Conservation (phyloP, 2,888 invertebrate genomes). For the Caenorhabditis sp. region DNA sequence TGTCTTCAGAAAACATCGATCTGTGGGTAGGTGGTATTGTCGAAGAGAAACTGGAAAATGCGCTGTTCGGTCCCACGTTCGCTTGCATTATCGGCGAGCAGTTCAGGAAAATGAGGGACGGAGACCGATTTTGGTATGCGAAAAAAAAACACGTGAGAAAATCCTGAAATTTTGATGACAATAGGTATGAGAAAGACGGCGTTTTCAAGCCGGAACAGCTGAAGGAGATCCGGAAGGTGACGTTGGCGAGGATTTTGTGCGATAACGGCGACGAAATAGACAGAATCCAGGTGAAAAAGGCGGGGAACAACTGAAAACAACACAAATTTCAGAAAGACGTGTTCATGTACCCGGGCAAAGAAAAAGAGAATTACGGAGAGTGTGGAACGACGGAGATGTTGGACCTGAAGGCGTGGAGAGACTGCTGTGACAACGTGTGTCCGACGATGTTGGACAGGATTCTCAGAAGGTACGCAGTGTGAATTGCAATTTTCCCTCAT, state of each 20-base stretch:
- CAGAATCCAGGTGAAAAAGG: constrained; percentile 79
- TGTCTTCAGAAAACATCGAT: constrained; percentile 88
- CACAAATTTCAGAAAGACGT: constrained; percentile 38
- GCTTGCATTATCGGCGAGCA: constrained; percentile 92
- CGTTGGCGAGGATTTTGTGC: constrained; percentile 89
- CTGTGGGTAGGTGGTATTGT: constrained; percentile 96
- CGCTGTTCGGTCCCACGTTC: constrained; percentile 93
- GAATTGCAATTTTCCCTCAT: neutral
- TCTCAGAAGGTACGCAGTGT: constrained; percentile 34
- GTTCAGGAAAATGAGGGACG: constrained; percentile 89
- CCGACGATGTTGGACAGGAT: constrained; percentile 57
- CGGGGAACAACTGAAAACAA: neutral
- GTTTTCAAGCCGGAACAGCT: constrained; percentile 90
- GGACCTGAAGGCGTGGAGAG: constrained; percentile 47
- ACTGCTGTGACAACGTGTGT: constrained; percentile 55
- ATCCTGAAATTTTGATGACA: constrained; percentile 81
- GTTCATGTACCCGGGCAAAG: constrained; percentile 47
- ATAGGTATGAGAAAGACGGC: constrained; percentile 93
- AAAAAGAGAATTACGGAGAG: constrained; percentile 33
- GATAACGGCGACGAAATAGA: constrained; percentile 94
- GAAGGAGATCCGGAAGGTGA: constrained; percentile 86
- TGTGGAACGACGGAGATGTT: constrained; percentile 33
- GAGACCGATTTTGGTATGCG: constrained; percentile 89
- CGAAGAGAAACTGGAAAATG: constrained; percentile 87
- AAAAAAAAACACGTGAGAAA: constrained; percentile 77